Evolutionary conservation across 2,888 invertebrate genomes (phyloP).

Genomic region (Synergus japonicus): DNA sequence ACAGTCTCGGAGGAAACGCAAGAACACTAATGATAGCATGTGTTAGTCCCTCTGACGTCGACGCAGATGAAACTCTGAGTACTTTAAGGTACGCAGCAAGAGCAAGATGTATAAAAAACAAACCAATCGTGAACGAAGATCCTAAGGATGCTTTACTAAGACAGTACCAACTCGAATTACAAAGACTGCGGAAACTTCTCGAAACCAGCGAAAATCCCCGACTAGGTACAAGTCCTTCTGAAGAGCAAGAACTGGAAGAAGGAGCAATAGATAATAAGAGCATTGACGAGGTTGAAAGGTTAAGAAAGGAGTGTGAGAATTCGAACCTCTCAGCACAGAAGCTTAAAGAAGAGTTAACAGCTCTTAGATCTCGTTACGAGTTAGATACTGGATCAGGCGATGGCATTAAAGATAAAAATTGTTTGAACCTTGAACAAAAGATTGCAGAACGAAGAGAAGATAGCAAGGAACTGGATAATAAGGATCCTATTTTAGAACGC

Average conservation of each 20-base stretch:
- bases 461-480: conserved; percentile 46
- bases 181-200: conserved; percentile 82
- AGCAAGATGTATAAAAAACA: conserved; percentile 92
- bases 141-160: conserved; percentile 92
- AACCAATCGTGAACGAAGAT: conserved; percentile 92
- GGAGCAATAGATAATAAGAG: conserved; percentile 35
- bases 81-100: conserved; percentile 91
- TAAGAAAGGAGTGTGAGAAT: conserved; percentile 67
- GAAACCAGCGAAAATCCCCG: conserved; percentile 68
- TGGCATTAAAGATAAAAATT: conserved; percentile 8
- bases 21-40: conserved; percentile 94
- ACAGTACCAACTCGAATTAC: conserved; percentile 91
- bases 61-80: conserved; percentile 90
- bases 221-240: conserved; percentile 4
- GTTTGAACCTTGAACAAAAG: conserved; percentile 41
- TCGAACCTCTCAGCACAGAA: conserved; percentile 69
- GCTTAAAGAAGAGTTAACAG: conserved; percentile 67
- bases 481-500: conserved; percentile 67
- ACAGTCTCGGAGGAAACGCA: conserved; percentile 92
- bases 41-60: conserved; percentile 89
- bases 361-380: conserved; percentile 61
- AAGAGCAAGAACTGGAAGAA: conserved; percentile 50
- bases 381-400: not conserved
- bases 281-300: conserved; percentile 62
- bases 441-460: not conserved